A percentile compares a stretch with the other conserved stretches of the same genome.
Conservation (phyloP, 1,140 invertebrate genomes). For the Fragariocoptes setiger region DNA sequence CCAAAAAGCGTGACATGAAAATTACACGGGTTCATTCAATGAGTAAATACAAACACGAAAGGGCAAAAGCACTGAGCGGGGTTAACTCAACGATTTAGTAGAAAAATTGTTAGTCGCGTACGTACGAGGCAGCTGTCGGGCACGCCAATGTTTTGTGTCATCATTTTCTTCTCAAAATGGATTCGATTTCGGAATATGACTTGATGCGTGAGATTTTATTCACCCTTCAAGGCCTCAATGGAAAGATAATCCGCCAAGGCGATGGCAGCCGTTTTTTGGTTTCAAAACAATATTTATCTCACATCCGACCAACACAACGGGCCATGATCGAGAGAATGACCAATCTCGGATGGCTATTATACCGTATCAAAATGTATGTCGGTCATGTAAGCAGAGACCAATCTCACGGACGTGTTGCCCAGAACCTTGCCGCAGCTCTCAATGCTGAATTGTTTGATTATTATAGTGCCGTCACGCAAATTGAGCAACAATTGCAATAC, state of each 20-base stretch:
- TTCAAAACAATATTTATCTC: constrained; percentile 1
- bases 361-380: constrained; percentile 34
- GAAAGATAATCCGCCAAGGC: constrained; percentile 32
- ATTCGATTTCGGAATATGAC: too few relatives aligned
- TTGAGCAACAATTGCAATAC: constrained; percentile 39
- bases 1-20: too few relatives aligned
- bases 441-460: constrained; percentile 52
- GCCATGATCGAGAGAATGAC: constrained; percentile 32
- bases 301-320: constrained; percentile 9
- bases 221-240: constrained; percentile 45
- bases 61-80: too few relatives aligned
- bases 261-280: constrained; percentile 14
- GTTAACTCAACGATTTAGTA: too few relatives aligned
- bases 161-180: too few relatives aligned
- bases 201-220: constrained; percentile 43
- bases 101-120: too few relatives aligned
- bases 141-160: too few relatives aligned
- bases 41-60: too few relatives aligned
- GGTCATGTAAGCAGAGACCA: constrained; percentile 20
- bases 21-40: too few relatives aligned
- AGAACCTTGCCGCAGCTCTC: constrained; percentile 53
- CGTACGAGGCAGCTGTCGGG: too few relatives aligned
- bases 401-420: constrained; percentile 35
- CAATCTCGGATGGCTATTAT: constrained; percentile 57
- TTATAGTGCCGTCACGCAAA: constrained; percentile 49